Evolutionary conservation across 2,113 vertebrate species (phyloP), one percentile per base, ranked within the genome.

Genomic region (Glareola pratincola): DNA sequence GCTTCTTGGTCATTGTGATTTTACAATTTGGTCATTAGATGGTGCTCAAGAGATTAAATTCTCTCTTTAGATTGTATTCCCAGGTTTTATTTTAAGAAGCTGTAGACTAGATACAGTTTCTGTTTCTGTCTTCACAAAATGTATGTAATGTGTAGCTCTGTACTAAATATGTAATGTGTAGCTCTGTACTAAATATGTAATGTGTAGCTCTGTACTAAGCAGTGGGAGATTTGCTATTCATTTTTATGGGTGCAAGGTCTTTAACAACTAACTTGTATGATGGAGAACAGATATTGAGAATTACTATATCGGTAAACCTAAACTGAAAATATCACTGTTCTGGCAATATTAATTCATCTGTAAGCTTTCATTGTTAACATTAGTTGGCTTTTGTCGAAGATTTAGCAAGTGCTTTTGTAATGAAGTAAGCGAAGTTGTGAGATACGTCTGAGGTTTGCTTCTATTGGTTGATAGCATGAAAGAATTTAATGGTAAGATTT

Each of bases 41-140:
- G 95, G 96, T 94, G 96, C 96, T 96, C 90, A 94, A 94, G 96
- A 96, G 92, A 94, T 92, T 94, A 75, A 89, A 85, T 94, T 88
- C 80, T 72, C 3, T 10, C 43, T 67, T 78, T 34, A 37, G 30
- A 12, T 75, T 39, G 41, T 45, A 51, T 81, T 91, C 51, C 18
- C 43, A 71, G 21, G 22, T 90, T 75, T 85, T 59, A 22, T 82
- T 88, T 92, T 71, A 63, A 63, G 63, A 74, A 36, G 8, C 20
- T 63, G 4, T 22, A 67, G 45, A 36, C 6, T 64, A 67, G 48
- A 34, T 17, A 32, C 6, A 47, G n/a, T 54, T 86, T 51, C 22
- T 54, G 5, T 69, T 75, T 94, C 19, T 78, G 56, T 66, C 45
- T 74, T 85, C 78, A 63, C 23, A 74, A 83, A 83, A 81, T 41